phyloP scores from a whole-genome alignment of 1,140 invertebrate species.

The Trichoplusia ni region DNA sequence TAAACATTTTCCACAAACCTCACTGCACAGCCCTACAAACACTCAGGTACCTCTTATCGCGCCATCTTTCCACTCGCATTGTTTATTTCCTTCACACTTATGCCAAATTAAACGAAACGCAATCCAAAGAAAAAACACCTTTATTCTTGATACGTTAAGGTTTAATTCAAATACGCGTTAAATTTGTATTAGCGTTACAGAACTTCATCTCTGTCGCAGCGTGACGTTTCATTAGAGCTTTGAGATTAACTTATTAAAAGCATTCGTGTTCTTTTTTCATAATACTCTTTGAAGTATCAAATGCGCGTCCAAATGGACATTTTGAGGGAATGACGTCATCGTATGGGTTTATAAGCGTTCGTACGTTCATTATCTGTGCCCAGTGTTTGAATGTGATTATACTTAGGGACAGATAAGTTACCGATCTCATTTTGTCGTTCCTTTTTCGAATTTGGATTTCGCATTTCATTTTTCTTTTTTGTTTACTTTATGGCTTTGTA shows the following conservation, averaged over 20 bases:
- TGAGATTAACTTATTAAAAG: slow-evolving; percentile 70
- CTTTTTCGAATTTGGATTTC: not conserved
- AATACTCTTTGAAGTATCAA: slow-evolving; percentile 21
- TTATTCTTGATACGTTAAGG: slow-evolving; percentile 26
- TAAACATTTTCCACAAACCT: slow-evolving; percentile 20
- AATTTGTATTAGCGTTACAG: slow-evolving; percentile 31
- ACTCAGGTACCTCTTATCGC: slow-evolving; percentile 69
- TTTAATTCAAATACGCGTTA: not conserved
- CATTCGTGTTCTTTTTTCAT: slow-evolving; percentile 20
- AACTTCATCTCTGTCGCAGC: slow-evolving; percentile 56
- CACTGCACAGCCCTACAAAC: slow-evolving; percentile 47
- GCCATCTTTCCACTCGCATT: slow-evolving; percentile 70
- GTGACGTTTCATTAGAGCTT: slow-evolving; percentile 73
- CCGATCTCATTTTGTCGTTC: not conserved
- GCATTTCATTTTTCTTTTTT: not conserved
- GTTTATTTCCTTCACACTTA: slow-evolving; percentile 61
- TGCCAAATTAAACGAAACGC: slow-evolving; percentile 32
- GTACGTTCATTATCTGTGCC: slow-evolving; percentile 10
- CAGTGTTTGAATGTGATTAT: slow-evolving; percentile 14
- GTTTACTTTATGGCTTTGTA: not conserved
- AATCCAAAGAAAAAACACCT: slow-evolving; percentile 33
- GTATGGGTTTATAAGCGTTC: slow-evolving; percentile 4
- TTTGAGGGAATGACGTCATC: slow-evolving; percentile 9
- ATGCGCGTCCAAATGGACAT: slow-evolving; percentile 19
- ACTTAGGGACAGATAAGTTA: slow-evolving; percentile 18